Evolutionary conservation across 2,888 invertebrate species (phyloP), one percentile per base, ranked within the genome.

Genomic region (Germaria angustata): DNA sequence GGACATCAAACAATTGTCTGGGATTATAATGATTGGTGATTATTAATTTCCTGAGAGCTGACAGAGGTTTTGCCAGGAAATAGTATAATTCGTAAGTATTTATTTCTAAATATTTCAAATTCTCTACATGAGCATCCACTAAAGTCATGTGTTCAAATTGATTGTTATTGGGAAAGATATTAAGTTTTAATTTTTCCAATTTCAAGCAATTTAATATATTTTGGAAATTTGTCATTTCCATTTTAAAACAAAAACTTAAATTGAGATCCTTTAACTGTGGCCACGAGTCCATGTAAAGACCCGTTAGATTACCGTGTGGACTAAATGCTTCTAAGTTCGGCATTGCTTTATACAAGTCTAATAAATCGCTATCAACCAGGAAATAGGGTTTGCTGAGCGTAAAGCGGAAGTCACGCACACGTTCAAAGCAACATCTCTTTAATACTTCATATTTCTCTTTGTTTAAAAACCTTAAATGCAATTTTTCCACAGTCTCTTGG

Each of bases 261-360:
- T 66, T 76, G 2, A 82, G 28, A 36, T 82, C 75, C 32, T 75
- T 71, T 5, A 82, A 32, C 2, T 13, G 7, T 1, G 51, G 51
- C 82, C 82, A 82, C n/a, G 66, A 51, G 6, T 61, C 59, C 61
- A 82, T 71, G 32, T 79, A 44, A 0, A 41, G 65, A 0, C 82
- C 82, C 0, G 53, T 55, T 0, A 82, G 53, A 17, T 82, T 59
- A n/a, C 79, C 82, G 49, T 79, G 79, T n/a, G 82, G 82, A 57
- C 71, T 76, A 32, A 82, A 76, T 17, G 44, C 51, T 9, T 20
- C 20, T 5, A 82, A 59, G 28, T 82, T 79, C 22, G 82, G 82
- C 41, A 79, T 20, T 9, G 71, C 28, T n/a, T 36, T 22, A 2
- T 32, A 20, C 13, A 82, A 44, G 7, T 71, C 75, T 5, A 20